Percentiles rank a stretch among this genome's conserved stretches.
Conservation (phyloP, 2,113 vertebrate species). For the Arothron firmamentum region DNA sequence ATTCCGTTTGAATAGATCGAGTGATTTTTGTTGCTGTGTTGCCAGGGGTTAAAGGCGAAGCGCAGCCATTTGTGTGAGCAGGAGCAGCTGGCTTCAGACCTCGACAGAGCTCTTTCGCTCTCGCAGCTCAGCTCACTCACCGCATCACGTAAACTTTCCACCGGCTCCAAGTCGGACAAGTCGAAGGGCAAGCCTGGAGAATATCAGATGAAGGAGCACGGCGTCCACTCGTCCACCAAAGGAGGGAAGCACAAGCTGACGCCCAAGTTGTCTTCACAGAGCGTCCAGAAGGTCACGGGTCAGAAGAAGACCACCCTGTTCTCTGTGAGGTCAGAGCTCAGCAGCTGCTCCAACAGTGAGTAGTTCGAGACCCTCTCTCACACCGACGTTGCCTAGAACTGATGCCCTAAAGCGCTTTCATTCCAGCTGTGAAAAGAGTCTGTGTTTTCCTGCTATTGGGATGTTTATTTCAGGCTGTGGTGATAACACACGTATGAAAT, state of each 20-base stretch:
- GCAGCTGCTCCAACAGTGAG: conserved; percentile 98
- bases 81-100: conserved; percentile 91
- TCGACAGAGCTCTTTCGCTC: conserved; percentile 90
- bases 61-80: conserved; percentile 83
- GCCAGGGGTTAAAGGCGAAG: conserved; percentile 81
- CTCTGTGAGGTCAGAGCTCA: conserved; percentile 90
- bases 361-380: conserved; percentile 31
- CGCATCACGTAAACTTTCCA: conserved; percentile 60
- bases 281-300: conserved; percentile 81
- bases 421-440: too few species aligned
- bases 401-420: too few species aligned
- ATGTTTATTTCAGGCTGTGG: too few species aligned
- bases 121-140: conserved; percentile 83
- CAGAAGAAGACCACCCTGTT: conserved; percentile 81
- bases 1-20: too few species aligned
- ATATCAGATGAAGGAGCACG: conserved; percentile 75
- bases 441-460: too few species aligned
- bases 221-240: conserved; percentile 74
- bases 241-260: conserved; percentile 86
- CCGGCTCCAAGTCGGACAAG: conserved; percentile 39
- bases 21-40: neutral
- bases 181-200: conserved; percentile 75
- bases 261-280: conserved; percentile 81
- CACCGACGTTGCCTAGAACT: neutral
- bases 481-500: too few species aligned